Conservation (phyloP, 2,888 invertebrate species). For the Malthinus flaveolus region DNA sequence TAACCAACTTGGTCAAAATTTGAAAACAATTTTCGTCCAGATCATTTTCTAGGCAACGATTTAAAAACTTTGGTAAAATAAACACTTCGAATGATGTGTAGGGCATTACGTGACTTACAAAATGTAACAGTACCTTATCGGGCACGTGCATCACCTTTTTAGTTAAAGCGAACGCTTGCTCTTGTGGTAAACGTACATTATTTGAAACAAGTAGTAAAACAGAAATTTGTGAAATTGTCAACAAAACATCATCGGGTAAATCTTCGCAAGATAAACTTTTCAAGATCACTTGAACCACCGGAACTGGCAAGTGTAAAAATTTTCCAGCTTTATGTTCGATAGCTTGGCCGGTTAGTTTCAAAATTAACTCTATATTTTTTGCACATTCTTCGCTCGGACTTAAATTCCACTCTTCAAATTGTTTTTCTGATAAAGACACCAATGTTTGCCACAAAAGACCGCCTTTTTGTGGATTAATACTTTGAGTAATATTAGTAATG, state of each 20-base stretch:
- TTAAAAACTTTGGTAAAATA: slow-evolving; percentile 69
- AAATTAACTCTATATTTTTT: slow-evolving; percentile 52
- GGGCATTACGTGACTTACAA: slow-evolving; percentile 66
- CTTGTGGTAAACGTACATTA: slow-evolving; percentile 69
- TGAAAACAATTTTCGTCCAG: slow-evolving; percentile 62
- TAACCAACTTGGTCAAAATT: slow-evolving; percentile 67
- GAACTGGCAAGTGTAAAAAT: slow-evolving; percentile 62
- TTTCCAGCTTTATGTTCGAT: slow-evolving; percentile 68
- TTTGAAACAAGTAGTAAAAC: slow-evolving; percentile 64
- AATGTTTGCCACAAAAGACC: slow-evolving; percentile 67
- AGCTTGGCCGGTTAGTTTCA: slow-evolving; percentile 64
- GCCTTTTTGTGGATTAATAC: slow-evolving; percentile 66
- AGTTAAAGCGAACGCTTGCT: slow-evolving; percentile 71
- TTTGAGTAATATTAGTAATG: slow-evolving; percentile 64
- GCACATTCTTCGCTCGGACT: slow-evolving; percentile 24
- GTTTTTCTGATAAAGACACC: slow-evolving; percentile 50
- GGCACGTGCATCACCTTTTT: slow-evolving; percentile 64
- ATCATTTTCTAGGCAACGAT: slow-evolving; percentile 59
- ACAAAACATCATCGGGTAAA: slow-evolving; percentile 56
- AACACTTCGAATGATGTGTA: slow-evolving; percentile 74
- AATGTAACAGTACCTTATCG: slow-evolving; percentile 63
- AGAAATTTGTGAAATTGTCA: slow-evolving; percentile 60
- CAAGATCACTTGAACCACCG: slow-evolving; percentile 62
- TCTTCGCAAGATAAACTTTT: slow-evolving; percentile 56
- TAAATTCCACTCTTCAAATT: slow-evolving; percentile 31